Base-by-base conservation (phyloP, 2,888 invertebrate genomes). In the Eulithis testata region DNA sequence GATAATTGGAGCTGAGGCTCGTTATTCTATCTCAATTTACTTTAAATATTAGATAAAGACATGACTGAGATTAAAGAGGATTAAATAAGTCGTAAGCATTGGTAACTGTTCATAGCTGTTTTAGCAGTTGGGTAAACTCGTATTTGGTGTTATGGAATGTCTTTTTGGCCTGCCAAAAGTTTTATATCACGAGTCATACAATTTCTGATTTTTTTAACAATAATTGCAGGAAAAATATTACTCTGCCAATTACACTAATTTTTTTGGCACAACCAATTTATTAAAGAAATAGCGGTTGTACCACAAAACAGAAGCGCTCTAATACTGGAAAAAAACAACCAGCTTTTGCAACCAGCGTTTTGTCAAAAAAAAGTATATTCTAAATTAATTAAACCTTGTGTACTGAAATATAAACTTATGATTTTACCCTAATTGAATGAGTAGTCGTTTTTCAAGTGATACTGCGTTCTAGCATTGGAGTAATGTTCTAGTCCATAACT, bases 1-100 rank as follows among this genome's bases (percentile, higher is more conserved):
- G 64, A 74, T 77, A 76, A 78, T 74, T 76, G 73, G 70, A 70
- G 77, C 76, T 79, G 71, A 76, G 27, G 59, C 58, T 40, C 40
- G 36, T 51, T 21, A 21, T 21, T 68, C 52, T 62, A 57, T 73
- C 68, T 73, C 45, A 45, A 55, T 65, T 63, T 61, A 51, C 50
- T 69, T 69, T 62, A 55, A 65, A 31, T 63, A 62, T 37, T 27
- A 57, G 54, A 59, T 70, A 43, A 60, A 36, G 47, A 52, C 51
- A 57, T 56, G 45, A 40, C 56, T 56, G 60, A 14, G 27, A 58
- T 54, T 52, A n/a, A 47, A 14, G 12, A 27, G 31, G 51, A 67
- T 67, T 61, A 27, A 2, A 4, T 37, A 55, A 54, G 12, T 21
- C 21, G 5, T 11, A 47, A 4, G 8, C 45, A 58, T 14, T 12